Conservation (phyloP, 2,113 vertebrate genomes). For the Petaurus breviceps region DNA sequence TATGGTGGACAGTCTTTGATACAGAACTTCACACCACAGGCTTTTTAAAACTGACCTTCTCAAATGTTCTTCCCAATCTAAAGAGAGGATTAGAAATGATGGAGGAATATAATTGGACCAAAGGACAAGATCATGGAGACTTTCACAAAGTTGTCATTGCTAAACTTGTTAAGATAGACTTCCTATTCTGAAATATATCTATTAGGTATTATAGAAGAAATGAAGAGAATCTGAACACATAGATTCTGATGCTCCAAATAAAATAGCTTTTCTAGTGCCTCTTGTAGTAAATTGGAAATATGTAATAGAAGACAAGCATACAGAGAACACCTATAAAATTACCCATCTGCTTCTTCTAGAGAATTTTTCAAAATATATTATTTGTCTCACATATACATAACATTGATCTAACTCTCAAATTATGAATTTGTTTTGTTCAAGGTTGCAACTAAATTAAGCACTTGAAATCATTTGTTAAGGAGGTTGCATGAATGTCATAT, state of each 20-base stretch:
- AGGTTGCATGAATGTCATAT: background rate
- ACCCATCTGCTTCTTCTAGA: background rate
- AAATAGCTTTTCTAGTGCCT: background rate
- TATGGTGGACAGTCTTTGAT: background rate
- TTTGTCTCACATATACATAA: background rate
- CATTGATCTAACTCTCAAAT: background rate
- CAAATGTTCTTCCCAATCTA: background rate
- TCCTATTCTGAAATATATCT: background rate
- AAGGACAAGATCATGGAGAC: background rate
- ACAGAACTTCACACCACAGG: background rate
- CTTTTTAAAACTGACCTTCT: background rate
- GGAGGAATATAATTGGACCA: background rate
- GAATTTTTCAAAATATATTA: background rate
- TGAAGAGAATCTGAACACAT: background rate
- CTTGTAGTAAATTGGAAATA: conserved; percentile 4
- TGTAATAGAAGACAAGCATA: background rate
- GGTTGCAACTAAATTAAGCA: background rate
- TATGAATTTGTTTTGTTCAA: background rate
- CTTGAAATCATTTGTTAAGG: background rate
- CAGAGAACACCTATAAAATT: background rate
- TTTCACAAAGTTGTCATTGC: background rate
- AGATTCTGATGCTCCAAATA: background rate
- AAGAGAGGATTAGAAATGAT: background rate
- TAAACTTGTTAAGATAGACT: background rate
- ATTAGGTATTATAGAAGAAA: background rate